Evolutionary conservation across 92 coral and sea anemone genomes (phyloP), one percentile per base, ranked within the genome.

Genomic region (Porites evermanni): DNA sequence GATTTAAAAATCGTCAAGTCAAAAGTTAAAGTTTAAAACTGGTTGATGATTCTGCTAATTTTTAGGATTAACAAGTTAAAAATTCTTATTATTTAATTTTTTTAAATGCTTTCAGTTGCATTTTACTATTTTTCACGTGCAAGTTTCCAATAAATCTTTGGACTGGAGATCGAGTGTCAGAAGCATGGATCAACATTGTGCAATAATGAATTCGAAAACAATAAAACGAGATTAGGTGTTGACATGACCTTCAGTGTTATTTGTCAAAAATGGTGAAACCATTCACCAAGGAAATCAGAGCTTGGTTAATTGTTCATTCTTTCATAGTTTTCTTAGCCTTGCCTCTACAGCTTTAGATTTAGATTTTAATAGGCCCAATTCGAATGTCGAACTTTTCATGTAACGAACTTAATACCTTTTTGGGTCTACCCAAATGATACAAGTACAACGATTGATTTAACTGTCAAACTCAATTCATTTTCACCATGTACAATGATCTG

Each of bases 81-180:
- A 80, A 51, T 19, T 58, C 72, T n/a, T 13, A 11, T 56, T 56
- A 56, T 56, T 56, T 52, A 81, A 81, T 29, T 54, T 38, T 38
- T 38, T 38, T 38, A 38, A 38, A 20, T 8, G 20, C 61, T 3
- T 63, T 20, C 21, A 12, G 6, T 6, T 2, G n/a, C 53, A 67
- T 24, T 11, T 8, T 10, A 4, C 23, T 9, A 6, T 23, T 10
- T 67, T 67, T 21, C 61, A 56, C 2, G 17, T 56, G 3, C 13
- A 9, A 13, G 60, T 56, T 56, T 56, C 11, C 1, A 54, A 54
- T 54, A 54, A 54, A 13, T 13, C 61, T 56, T 56, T 56, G 61
- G 61, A 56, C 13, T 10, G 61, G 8, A 56, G 61, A 11, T 56
- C 12, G 16, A 56, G 61, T 14, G 16, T 11, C 61, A 56, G 16